Percentiles rank a stretch among this genome's conserved stretches.
Conservation (phyloP, 2,888 invertebrate genomes). For the Lamellibrachia columna region DNA sequence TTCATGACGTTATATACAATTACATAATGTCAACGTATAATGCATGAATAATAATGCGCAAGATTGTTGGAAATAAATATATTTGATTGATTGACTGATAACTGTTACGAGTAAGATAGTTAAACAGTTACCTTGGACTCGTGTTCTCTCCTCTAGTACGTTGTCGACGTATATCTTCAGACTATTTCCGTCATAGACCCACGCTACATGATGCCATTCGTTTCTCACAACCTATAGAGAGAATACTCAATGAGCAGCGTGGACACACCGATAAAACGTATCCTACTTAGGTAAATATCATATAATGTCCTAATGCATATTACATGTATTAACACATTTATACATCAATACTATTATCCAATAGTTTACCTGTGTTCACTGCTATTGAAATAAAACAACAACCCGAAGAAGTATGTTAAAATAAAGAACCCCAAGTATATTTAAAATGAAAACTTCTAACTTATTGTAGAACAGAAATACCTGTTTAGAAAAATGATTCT, state of each 20-base stretch:
- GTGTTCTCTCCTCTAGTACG: not conserved
- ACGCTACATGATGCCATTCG: not conserved
- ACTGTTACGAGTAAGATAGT: not conserved
- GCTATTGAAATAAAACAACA: no score
- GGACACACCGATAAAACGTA: not conserved
- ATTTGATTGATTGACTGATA: no score
- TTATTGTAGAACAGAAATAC: not conserved
- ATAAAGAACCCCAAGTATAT: no score
- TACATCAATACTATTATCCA: no score
- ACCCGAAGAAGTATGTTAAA: no score
- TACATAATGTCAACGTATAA: no score
- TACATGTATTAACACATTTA: not conserved
- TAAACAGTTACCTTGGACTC: not conserved
- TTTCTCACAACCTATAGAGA: not conserved
- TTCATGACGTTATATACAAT: no score
- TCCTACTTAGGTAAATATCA: not conserved
- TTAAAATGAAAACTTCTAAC: no score
- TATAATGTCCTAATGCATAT: not conserved
- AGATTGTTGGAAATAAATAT: no score
- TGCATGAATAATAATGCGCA: no score
- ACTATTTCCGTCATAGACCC: not conserved
- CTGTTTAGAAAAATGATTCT: not conserved
- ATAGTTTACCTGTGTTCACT: no score
- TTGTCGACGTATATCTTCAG: not conserved
- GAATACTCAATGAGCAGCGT: not conserved